Conservation (phyloP, 2,113 vertebrate species). For the Myxocyprinus asiaticus region DNA sequence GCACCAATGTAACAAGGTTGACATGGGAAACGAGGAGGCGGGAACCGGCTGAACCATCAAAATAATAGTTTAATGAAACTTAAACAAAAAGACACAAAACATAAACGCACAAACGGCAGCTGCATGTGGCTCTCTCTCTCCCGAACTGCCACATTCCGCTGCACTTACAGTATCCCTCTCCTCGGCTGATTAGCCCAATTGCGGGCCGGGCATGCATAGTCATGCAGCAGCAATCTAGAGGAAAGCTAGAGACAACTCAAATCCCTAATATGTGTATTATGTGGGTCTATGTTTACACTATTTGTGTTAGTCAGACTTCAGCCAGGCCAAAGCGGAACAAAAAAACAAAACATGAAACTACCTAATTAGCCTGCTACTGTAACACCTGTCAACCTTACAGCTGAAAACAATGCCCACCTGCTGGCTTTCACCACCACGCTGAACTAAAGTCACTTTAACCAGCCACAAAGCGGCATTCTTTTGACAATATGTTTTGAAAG, state of each 20-base stretch:
- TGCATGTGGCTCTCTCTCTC: no score
- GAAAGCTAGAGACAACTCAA: slow-evolving; percentile 48
- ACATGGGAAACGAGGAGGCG: no score
- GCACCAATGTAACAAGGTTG: no score
- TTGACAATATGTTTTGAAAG: not conserved
- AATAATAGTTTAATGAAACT: no score
- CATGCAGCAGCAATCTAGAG: slow-evolving; percentile 47
- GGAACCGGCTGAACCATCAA: no score
- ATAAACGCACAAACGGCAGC: no score
- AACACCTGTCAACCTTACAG: slow-evolving; percentile 44
- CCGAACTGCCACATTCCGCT: no score
- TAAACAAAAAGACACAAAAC: no score
- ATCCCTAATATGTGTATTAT: slow-evolving; percentile 40
- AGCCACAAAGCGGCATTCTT: not conserved
- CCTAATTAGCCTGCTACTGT: slow-evolving; percentile 23
- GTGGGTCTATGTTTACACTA: slow-evolving; percentile 39
- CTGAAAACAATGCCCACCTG: slow-evolving; percentile 51
- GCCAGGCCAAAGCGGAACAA: slow-evolving; percentile 14
- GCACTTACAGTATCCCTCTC: no score
- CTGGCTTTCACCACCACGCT: not conserved
- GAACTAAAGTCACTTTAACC: slow-evolving; percentile 18
- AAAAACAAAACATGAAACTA: slow-evolving; percentile 33
- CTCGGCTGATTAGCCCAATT: no score
- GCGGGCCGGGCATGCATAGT: slow-evolving; percentile 56
- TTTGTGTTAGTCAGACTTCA: slow-evolving; percentile 35